phyloP scores from a whole-genome alignment of 2,113 vertebrate species.

The Panthera leo region DNA sequence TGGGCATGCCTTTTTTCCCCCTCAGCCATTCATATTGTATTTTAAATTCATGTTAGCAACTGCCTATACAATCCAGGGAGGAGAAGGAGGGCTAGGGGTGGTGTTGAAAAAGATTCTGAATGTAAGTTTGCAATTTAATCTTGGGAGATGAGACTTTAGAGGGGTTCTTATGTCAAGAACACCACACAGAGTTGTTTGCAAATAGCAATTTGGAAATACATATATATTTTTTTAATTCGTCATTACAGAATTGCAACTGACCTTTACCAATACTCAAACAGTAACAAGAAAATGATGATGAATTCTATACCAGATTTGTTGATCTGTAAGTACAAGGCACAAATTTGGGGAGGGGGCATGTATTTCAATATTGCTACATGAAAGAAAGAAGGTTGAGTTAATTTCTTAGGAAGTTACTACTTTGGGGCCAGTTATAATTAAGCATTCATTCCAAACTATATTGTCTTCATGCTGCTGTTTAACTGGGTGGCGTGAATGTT shows the following conservation, averaged over 20 bases:
- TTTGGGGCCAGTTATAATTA: constrained; percentile 39
- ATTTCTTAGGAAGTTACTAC: constrained; percentile 28
- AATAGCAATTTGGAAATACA: neutral
- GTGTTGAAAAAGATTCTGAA: constrained; percentile 29
- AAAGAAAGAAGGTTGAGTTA: constrained; percentile 27
- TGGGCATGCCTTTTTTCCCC: neutral
- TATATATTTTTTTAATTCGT: neutral
- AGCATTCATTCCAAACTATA: constrained; percentile 49
- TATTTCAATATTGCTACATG: constrained; percentile 22
- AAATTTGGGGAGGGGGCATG: neutral
- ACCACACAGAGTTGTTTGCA: neutral
- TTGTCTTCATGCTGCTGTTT: neutral
- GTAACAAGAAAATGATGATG: neutral
- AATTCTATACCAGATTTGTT: constrained; percentile 45
- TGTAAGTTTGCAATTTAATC: constrained; percentile 19
- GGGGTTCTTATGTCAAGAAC: neutral
- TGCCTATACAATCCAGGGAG: constrained; percentile 29
- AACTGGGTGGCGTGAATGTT: constrained; percentile 46
- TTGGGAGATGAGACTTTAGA: constrained; percentile 10
- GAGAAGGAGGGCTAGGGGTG: neutral
- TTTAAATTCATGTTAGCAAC: constrained; percentile 71
- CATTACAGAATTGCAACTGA: constrained; percentile 25
- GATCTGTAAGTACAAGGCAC: neutral
- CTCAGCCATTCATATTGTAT: constrained; percentile 66
- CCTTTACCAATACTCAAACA: constrained; percentile 18